Evolutionary conservation across 2,113 vertebrate species (phyloP).

Genomic region (Neolamprologus caudopunctatus): DNA sequence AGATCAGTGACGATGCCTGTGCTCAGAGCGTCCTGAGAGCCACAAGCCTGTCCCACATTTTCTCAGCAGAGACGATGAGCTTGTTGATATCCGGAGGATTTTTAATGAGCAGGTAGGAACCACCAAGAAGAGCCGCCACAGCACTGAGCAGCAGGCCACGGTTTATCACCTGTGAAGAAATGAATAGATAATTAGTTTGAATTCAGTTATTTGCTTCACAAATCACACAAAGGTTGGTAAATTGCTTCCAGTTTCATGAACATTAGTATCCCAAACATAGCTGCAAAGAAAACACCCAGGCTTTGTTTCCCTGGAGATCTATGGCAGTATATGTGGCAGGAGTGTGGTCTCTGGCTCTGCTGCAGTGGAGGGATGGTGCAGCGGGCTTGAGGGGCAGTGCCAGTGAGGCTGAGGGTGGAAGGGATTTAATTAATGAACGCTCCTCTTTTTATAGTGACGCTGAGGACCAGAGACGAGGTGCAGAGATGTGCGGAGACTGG

Average conservation of each 20-base stretch:
- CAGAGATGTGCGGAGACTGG: neutral
- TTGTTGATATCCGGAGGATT: conserved; percentile 36
- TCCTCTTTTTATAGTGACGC: neutral
- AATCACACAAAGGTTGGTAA: neutral
- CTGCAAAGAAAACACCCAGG: neutral
- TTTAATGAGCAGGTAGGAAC: conserved; percentile 66
- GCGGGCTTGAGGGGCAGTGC: neutral
- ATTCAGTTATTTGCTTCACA: neutral
- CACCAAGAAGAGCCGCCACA: conserved; percentile 43
- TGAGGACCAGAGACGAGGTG: accelerated
- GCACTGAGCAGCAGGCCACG: conserved; percentile 66
- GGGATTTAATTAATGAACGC: neutral
- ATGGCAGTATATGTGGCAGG: neutral
- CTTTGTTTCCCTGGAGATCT: neutral
- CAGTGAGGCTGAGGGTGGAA: neutral
- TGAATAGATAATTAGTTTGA: neutral
- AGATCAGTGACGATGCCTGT: neutral
- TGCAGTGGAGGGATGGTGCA: neutral
- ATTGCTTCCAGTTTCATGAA: neutral
- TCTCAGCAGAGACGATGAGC: conserved; percentile 23
- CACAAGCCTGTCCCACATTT: conserved; percentile 53
- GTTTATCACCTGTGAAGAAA: conserved; percentile 74
- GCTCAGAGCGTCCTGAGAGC: conserved; percentile 36
- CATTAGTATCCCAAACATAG: neutral
- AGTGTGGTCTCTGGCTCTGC: neutral